Evolutionary conservation across 2,888 invertebrate genomes (phyloP), one percentile per base, ranked within the genome.

Genomic region (Drosophila mayaguana): DNA sequence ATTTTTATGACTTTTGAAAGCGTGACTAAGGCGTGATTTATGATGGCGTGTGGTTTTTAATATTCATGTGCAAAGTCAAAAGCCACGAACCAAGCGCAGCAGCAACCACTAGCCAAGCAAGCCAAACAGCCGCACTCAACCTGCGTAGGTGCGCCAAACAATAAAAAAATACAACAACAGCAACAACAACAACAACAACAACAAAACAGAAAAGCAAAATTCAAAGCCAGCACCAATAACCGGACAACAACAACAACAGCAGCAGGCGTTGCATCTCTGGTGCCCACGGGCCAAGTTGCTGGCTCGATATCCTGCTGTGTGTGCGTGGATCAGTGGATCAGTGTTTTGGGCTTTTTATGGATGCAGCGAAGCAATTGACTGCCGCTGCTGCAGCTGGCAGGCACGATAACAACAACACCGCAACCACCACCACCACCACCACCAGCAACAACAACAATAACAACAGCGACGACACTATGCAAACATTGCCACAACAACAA

Each of bases 1-100:
- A 91, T 91, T 91, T 91, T 91, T 91, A 91, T 91, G 92, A 91
- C 84, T 90, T 91, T 91, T 92, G 90, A 91, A 91, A 91, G 92
- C 92, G 92, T 92, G 93, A 92, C 92, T 91, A 91, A 90, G 85
- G 82, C 87, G 92, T 93, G 92, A 92, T 92, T 92, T 92, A 92
- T 92, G 92, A 91, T 92, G 92, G 92, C 92, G 92, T 92, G 92
- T 91, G 92, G 90, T 91, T 92, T 92, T 92, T 90, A 90, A 91
- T 91, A 90, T 91, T 91, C 91, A 92, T 91, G 91, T 90, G 89
- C 74, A 83, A 74, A 82, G 80, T 73, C 82, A 76, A 78, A 80
- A 81, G 74, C 68, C 67, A 70, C 69, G 65, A 54, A 76, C 62
- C 53, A 61, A 46, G 12, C 62, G 43, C 46, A 36, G 28, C 54